Evolutionary conservation across 2,888 invertebrate genomes (phyloP), one percentile per base, ranked within the genome.

Genomic region (Cheilosia variabilis): DNA sequence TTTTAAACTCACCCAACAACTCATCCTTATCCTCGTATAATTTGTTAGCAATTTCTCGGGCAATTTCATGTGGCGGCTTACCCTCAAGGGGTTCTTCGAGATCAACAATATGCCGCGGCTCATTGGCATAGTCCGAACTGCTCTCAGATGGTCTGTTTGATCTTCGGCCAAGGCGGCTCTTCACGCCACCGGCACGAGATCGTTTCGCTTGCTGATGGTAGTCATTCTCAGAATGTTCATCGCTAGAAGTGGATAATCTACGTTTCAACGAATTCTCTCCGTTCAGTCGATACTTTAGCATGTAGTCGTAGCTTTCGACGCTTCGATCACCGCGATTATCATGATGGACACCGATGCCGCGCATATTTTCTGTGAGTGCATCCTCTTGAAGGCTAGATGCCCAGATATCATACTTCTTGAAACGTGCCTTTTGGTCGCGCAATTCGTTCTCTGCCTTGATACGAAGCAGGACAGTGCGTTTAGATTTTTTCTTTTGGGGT

Each of bases 361-460:
- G 94, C 93, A 97, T 94, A 88, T 96, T 95, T 90, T 97, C 96
- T 31, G 96, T 95, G 66, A 97, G 92, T 0, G 96, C 93, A 88
- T 97, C 97, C 90, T 97, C 97, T 93, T 97, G 95, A n/a, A 94
- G 90, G 27, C 94, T 93, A 83, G 93, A 94, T 87, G 94, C 94
- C 97, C 97, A 97, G 87, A 97, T 94, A 91, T 96, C 96, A 89
- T 96, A 97, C 91, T 95, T 95, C 86, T 93, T 94, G 88, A 93
- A 94, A 22, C 92, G 93, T 0, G 93, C 88, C 17, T 93, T 93
- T 80, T 89, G 90, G 2, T 90, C 88, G 10, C 88, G 76, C 5
- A 88, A 78, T 6, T 78, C 82, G 66, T 82, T 77, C 5, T 75
- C 75, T 0, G 78, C 47, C 15, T 89, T 88, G 0, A 91, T 89